Evolutionary conservation across 2,113 vertebrate genomes (phyloP).

Genomic region (Jaculus jaculus): DNA sequence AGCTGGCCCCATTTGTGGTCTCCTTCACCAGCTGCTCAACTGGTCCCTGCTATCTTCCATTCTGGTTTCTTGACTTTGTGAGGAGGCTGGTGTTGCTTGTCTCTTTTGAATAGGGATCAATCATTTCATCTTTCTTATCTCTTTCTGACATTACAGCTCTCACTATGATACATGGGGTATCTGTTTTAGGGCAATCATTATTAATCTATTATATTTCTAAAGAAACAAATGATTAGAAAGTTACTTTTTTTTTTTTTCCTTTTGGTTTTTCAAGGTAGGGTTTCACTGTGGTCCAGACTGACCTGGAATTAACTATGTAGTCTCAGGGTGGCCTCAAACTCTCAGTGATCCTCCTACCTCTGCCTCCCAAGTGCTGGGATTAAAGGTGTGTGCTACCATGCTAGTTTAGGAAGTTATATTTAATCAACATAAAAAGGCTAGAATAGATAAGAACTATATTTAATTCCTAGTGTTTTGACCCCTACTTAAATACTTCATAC

Average conservation of each 20-base stretch:
- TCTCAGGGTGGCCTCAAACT: too few species aligned
- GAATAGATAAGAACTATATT: background rate
- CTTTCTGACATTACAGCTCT: conserved; percentile 19
- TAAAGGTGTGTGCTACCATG: too few species aligned
- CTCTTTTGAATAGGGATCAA: conserved; percentile 59
- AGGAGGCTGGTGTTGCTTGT: background rate
- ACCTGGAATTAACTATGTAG: too few species aligned
- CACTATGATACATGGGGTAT: background rate
- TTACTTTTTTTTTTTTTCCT: too few species aligned
- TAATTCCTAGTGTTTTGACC: conserved; percentile 10
- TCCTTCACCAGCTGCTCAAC: too few species aligned
- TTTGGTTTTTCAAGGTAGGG: too few species aligned
- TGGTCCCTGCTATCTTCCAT: too few species aligned
- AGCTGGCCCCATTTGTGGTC: too few species aligned
- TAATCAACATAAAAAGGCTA: conserved; percentile 38
- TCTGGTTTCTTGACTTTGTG: too few species aligned
- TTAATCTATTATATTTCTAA: conserved; percentile 11
- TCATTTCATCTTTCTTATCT: conserved; percentile 39
- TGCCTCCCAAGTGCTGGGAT: too few species aligned
- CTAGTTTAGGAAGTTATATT: conserved; percentile 43
- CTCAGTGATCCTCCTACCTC: too few species aligned
- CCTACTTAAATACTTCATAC: background rate
- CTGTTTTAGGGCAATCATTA: conserved; percentile 14
- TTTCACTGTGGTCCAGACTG: too few species aligned
- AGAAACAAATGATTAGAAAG: conserved; percentile 28